Evolutionary conservation across 2,888 invertebrate genomes (phyloP).

Genomic region (Steinernema hermaphroditum): DNA sequence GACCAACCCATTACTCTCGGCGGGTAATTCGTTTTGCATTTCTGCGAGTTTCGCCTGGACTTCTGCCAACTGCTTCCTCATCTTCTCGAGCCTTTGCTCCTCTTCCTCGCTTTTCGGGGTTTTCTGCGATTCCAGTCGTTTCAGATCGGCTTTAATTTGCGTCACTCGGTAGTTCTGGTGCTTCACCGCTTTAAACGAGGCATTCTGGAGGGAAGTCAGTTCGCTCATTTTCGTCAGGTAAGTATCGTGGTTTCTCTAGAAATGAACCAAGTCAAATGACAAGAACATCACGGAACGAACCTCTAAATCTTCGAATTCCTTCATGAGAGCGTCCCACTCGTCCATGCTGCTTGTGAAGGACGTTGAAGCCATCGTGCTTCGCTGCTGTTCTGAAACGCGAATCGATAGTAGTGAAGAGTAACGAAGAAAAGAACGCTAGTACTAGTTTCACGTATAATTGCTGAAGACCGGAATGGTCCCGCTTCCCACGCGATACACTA

Average conservation of each 20-base stretch:
- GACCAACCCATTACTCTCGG: slow-evolving; percentile 76
- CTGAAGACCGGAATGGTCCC: background rate
- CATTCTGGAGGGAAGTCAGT: slow-evolving; percentile 67
- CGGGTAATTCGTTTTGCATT: slow-evolving; percentile 89
- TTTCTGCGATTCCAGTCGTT: slow-evolving; percentile 68
- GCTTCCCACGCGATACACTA: too few species aligned
- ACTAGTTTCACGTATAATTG: background rate
- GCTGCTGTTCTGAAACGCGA: too few species aligned
- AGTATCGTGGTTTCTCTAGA: slow-evolving; percentile 61
- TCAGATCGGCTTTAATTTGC: slow-evolving; percentile 78
- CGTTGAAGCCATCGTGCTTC: background rate
- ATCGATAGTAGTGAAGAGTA: too few species aligned
- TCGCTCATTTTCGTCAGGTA: slow-evolving; percentile 68
- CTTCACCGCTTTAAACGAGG: slow-evolving; percentile 83
- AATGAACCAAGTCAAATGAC: background rate
- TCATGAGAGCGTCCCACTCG: slow-evolving; percentile 43
- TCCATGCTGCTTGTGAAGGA: slow-evolving; percentile 27
- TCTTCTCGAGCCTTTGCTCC: slow-evolving; percentile 39
- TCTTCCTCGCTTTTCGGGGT: slow-evolving; percentile 28
- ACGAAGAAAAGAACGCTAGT: too few species aligned
- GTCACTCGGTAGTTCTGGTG: slow-evolving; percentile 89
- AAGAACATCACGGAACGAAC: slow-evolving; percentile 30
- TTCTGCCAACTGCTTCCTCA: slow-evolving; percentile 69
- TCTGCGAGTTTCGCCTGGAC: slow-evolving; percentile 84
- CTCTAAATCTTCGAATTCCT: slow-evolving; percentile 49